Evolutionary conservation across 2,113 vertebrate genomes (phyloP).

Genomic region (Apteryx mantelli): DNA sequence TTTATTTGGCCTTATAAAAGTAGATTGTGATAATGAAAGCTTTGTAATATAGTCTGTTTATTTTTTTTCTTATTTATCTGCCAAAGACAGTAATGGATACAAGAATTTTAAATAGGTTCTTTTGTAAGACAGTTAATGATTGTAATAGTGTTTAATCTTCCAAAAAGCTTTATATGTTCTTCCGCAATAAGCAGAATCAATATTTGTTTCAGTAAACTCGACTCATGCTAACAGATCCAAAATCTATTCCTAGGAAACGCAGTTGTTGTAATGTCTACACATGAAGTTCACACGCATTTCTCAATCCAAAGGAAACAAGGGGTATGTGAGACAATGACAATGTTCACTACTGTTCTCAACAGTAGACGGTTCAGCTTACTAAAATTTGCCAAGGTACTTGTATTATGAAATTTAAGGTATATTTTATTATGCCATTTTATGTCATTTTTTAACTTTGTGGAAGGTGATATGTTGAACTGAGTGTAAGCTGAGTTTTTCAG

Average conservation of each 20-base stretch:
- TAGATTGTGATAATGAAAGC: conserved; percentile 61
- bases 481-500: conserved; percentile 81
- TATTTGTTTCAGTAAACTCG: conserved; percentile 29
- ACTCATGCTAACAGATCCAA: conserved; percentile 12
- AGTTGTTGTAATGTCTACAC: not conserved
- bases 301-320: conserved; percentile 44
- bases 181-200: conserved; percentile 65
- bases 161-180: conserved; percentile 70
- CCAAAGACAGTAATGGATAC: conserved; percentile 73
- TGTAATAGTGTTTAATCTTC: conserved; percentile 69
- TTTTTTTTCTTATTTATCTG: conserved; percentile 71
- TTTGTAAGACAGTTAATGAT: conserved; percentile 75
- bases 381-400: conserved; percentile 73
- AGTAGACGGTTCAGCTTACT: conserved; percentile 23
- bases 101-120: conserved; percentile 47
- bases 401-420: conserved; percentile 74
- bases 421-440: conserved; percentile 80
- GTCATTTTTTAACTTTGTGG: conserved; percentile 76
- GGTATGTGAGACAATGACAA: conserved; percentile 24
- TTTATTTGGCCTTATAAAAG: conserved; percentile 61
- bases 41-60: conserved; percentile 52
- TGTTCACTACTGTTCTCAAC: conserved; percentile 13
- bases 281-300: conserved; percentile 20
- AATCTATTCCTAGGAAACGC: not conserved
- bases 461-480: conserved; percentile 77